phyloP scores from a whole-genome alignment of 1,140 invertebrate species.

The Babylonia areolata region DNA sequence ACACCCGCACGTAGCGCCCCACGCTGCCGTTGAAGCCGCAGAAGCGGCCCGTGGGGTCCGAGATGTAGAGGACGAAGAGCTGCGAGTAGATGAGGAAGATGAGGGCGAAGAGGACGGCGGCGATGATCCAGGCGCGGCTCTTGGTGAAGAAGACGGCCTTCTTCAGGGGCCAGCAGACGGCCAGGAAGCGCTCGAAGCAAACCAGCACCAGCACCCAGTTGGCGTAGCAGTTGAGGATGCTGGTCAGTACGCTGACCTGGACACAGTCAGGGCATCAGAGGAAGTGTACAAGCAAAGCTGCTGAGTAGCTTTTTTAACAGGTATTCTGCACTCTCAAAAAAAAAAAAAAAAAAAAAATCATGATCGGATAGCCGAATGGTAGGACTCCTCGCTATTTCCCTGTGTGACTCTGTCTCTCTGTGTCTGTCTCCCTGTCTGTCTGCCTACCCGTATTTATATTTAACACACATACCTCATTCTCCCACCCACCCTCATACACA shows the following conservation, averaged over 20 bases:
- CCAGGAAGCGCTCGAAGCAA: constrained; percentile 62
- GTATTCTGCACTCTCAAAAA: no score
- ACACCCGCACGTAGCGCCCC: constrained; percentile 37
- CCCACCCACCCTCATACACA: no score
- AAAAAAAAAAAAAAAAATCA: no score
- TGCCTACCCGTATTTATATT: neutral
- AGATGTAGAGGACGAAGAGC: constrained; percentile 47
- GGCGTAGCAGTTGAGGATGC: constrained; percentile 55
- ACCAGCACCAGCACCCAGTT: constrained; percentile 66
- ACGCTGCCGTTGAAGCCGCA: constrained; percentile 41
- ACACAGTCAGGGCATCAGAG: neutral
- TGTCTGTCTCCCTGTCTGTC: neutral
- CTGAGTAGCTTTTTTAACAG: no score
- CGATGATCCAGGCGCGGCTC: constrained; percentile 40
- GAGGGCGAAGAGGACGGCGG: constrained; percentile 43
- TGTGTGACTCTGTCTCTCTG: neutral
- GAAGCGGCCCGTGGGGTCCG: constrained; percentile 33
- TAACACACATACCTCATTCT: neutral
- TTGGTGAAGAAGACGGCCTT: constrained; percentile 53
- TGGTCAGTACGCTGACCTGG: constrained; percentile 51
- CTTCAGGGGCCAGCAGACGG: constrained; percentile 60
- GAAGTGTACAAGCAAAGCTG: no score
- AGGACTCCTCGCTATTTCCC: no score
- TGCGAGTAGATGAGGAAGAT: constrained; percentile 54
- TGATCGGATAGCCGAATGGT: no score